Percentiles rank a stretch among this genome's conserved stretches.
These are phyloP conservation scores for Pogonomyrmex barbatus DNA, from an alignment of 1,140 invertebrate genomes.

Conservation along the genomic window DNA sequence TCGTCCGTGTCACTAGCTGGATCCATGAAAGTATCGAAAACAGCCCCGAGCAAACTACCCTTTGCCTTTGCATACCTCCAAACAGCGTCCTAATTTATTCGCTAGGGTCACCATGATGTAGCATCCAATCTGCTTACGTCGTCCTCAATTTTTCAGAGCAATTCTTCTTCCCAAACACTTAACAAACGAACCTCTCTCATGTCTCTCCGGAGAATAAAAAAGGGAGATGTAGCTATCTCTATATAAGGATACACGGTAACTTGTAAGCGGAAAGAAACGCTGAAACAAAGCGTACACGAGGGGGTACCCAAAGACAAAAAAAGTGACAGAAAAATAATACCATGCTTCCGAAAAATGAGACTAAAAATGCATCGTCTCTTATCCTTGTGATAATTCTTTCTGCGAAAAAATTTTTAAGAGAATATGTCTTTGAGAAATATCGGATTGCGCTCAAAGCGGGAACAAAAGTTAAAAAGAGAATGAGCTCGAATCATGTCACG, in stretches of 20 bases:
- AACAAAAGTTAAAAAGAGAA: not conserved
- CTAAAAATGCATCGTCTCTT: not conserved
- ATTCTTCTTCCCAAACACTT: slow-evolving; percentile 6
- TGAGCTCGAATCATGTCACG: not conserved
- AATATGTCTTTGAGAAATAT: not conserved
- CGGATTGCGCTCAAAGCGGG: not conserved
- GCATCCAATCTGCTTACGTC: slow-evolving; percentile 25
- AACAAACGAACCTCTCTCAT: not conserved
- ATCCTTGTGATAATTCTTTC: not conserved
- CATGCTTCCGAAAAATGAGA: slow-evolving; percentile 3
- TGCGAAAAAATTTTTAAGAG: not conserved
- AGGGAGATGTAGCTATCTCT: slow-evolving; percentile 5
- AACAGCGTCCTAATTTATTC: slow-evolving; percentile 42
- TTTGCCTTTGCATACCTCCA: not conserved
- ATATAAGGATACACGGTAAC: not conserved
- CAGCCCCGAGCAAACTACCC: not conserved
- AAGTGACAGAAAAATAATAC: not conserved
- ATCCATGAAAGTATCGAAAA: not conserved
- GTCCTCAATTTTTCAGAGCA: not conserved
- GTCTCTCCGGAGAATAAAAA: not conserved
- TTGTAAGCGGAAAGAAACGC: not conserved
- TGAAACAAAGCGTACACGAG: slow-evolving; percentile 28
- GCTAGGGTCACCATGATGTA: slow-evolving; percentile 13
- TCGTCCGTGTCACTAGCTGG: not conserved
- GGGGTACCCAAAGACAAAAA: not conserved